Conservation (phyloP, 2,113 vertebrate genomes). For the Pomatostomus ruficeps region DNA sequence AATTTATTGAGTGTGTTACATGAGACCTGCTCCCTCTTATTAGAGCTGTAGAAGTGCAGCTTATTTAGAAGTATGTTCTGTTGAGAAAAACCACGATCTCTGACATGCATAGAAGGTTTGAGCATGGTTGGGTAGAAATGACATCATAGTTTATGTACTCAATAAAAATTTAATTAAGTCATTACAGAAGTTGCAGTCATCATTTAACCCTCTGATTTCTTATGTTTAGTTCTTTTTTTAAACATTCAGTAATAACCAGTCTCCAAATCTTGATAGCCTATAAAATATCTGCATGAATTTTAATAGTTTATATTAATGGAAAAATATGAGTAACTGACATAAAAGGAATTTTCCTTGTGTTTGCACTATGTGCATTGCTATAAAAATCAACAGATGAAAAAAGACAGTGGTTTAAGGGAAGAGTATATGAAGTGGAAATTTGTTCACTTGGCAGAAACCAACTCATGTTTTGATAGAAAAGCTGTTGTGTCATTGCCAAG, state of each 20-base stretch:
- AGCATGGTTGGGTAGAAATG: conserved; percentile 75
- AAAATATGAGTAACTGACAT: conserved; percentile 80
- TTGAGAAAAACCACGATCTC: conserved; percentile 73
- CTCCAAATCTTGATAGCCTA: conserved; percentile 73
- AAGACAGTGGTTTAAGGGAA: conserved; percentile 60
- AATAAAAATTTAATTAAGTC: conserved; percentile 85
- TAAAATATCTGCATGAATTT: conserved; percentile 80
- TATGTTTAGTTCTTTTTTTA: conserved; percentile 77
- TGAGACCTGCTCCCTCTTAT: conserved; percentile 77
- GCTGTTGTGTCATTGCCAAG: background rate
- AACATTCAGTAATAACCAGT: conserved; percentile 75
- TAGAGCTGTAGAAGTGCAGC: conserved; percentile 74
- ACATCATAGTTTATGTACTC: conserved; percentile 82
- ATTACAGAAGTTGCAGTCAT: conserved; percentile 83
- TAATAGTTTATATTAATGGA: conserved; percentile 77
- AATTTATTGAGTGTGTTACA: conserved; percentile 86
- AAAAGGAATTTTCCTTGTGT: conserved; percentile 74
- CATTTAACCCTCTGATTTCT: conserved; percentile 83
- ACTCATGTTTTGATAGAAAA: background rate
- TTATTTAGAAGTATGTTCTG: conserved; percentile 76
- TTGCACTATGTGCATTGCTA: conserved; percentile 54
- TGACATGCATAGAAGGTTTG: conserved; percentile 65
- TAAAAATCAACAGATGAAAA: conserved; percentile 69
- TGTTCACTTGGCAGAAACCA: background rate
- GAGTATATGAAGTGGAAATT: background rate